Evolutionary conservation across 2,797 vertebrate genomes (phyloP).

Genomic region (Ispidina picta): DNA sequence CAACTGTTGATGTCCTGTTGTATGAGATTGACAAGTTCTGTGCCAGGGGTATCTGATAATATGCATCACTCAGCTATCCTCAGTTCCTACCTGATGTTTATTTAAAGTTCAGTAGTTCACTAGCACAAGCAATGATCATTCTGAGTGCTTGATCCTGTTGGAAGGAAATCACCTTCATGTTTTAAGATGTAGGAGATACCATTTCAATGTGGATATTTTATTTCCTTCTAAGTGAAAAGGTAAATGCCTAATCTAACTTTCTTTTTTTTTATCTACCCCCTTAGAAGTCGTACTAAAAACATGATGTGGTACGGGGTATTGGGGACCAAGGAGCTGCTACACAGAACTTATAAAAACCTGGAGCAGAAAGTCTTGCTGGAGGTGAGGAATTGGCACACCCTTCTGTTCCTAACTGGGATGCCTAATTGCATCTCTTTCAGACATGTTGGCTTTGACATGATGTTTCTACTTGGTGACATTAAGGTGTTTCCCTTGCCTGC

Average conservation of each 20-base stretch:
- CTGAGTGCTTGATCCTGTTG: background rate
- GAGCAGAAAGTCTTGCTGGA: conserved; percentile 94
- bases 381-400: conserved; percentile 75
- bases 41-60: background rate
- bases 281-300: conserved; percentile 95
- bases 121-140: background rate
- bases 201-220: background rate
- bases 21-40: background rate
- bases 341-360: conserved; percentile 95
- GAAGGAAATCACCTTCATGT: background rate
- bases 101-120: background rate
- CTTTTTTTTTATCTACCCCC: background rate
- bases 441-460: background rate
- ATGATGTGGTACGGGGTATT: conserved; percentile 99
- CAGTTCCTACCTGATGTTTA: background rate
- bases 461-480: background rate
- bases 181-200: background rate
- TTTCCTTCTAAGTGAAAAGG: background rate
- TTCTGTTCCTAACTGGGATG: background rate
- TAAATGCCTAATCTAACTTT: background rate
- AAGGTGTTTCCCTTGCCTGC: background rate
- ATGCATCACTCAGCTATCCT: background rate
- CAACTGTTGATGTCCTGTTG: background rate
- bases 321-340: conserved; percentile 94
- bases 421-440: background rate